Evolutionary conservation across 2,888 invertebrate genomes (phyloP).

Genomic region (Corythucha ciliata): DNA sequence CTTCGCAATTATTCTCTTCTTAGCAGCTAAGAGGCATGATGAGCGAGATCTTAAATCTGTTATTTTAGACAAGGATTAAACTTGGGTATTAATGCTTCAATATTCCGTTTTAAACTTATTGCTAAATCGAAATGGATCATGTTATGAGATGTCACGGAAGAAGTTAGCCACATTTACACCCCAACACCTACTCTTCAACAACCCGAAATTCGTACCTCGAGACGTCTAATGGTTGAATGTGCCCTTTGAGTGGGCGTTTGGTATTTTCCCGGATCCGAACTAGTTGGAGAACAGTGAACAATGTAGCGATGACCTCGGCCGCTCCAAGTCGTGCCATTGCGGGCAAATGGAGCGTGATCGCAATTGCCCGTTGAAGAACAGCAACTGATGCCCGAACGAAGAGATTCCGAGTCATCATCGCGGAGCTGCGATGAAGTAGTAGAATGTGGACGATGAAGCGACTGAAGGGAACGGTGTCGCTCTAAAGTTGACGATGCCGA

Average conservation of each 20-base stretch:
- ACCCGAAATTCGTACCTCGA: slow-evolving; percentile 49
- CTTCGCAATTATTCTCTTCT: not conserved
- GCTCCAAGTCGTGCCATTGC: slow-evolving; percentile 61
- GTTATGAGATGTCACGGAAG: no score
- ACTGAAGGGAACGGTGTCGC: slow-evolving; percentile 29
- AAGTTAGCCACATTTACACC: no score
- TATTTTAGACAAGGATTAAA: no score
- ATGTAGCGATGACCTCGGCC: slow-evolving; percentile 67
- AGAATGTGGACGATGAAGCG: not conserved
- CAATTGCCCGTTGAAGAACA: slow-evolving; percentile 67
- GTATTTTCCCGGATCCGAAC: slow-evolving; percentile 70
- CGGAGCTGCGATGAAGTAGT: no score
- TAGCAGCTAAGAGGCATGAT: not conserved
- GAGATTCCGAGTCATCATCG: slow-evolving; percentile 64
- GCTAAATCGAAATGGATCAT: no score
- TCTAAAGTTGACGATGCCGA: slow-evolving; percentile 28
- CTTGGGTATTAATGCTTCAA: no score
- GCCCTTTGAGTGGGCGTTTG: slow-evolving; percentile 81
- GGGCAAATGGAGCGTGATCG: slow-evolving; percentile 59
- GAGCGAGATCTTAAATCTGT: no score
- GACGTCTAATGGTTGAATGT: slow-evolving; percentile 65
- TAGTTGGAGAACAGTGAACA: slow-evolving; percentile 67
- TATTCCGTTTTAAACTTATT: no score
- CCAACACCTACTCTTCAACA: no score
- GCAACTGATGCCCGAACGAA: slow-evolving; percentile 53